Evolutionary conservation across 2,113 vertebrate species (phyloP).

Genomic region (Ahaetulla prasina): DNA sequence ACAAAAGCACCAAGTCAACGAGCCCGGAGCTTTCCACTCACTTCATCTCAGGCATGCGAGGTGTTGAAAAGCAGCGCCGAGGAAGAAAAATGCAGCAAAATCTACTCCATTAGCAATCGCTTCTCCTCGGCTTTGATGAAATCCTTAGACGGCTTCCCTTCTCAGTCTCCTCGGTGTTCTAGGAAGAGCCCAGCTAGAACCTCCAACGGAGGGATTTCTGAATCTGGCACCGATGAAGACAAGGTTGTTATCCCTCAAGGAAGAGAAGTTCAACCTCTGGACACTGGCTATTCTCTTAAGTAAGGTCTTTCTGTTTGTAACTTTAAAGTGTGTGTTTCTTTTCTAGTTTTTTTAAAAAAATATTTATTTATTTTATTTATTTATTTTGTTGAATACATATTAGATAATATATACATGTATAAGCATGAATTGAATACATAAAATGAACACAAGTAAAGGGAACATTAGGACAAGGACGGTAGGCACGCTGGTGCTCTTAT

Average conservation of each 20-base stretch:
- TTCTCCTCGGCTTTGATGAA: conserved; percentile 89
- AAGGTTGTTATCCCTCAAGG: background rate
- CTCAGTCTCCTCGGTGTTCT: conserved; percentile 53
- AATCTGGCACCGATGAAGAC: conserved; percentile 43
- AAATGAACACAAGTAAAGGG: too few species aligned
- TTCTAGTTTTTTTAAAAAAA: background rate
- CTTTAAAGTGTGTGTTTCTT: background rate
- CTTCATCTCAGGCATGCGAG: conserved; percentile 64
- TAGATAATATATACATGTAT: too few species aligned
- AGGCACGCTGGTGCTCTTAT: too few species aligned
- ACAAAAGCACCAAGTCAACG: conserved; percentile 63
- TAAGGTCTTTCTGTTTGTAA: conserved; percentile 57
- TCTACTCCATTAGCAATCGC: conserved; percentile 86
- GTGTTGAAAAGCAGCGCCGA: background rate
- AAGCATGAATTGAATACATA: too few species aligned
- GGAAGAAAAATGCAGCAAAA: conserved; percentile 71
- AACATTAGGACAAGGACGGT: too few species aligned
- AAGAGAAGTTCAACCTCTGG: conserved; percentile 51
- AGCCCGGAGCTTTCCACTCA: conserved; percentile 76
- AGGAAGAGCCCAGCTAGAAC: conserved; percentile 50
- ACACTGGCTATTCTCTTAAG: conserved; percentile 88
- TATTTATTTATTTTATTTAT: too few species aligned
- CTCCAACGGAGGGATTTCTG: conserved; percentile 32
- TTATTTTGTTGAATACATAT: too few species aligned
- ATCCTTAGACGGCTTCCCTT: conserved; percentile 77